Evolutionary conservation across 2,888 invertebrate genomes (phyloP).

Genomic region (Xylophagus ater): DNA sequence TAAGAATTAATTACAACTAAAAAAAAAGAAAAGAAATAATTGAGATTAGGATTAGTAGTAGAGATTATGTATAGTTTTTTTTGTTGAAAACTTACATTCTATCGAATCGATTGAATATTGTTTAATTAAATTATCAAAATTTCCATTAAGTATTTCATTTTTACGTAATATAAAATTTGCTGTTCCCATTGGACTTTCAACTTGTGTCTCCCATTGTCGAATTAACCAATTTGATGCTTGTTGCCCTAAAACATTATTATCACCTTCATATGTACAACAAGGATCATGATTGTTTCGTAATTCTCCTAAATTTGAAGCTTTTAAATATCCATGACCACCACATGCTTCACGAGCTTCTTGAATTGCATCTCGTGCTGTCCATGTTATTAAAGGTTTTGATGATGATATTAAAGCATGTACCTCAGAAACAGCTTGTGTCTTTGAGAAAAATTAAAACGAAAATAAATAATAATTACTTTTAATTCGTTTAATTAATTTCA

Average conservation of each 20-base stretch:
- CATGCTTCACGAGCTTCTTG: conserved; percentile 79
- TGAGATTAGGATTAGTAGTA: background rate
- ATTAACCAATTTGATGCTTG: conserved; percentile 83
- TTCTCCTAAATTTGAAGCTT: conserved; percentile 70
- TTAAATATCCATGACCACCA: conserved; percentile 73
- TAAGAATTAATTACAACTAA: conserved; percentile 60
- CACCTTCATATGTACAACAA: conserved; percentile 85
- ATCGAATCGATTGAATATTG: conserved; percentile 21
- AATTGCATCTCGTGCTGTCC: conserved; percentile 64
- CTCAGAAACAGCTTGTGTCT: conserved; percentile 44
- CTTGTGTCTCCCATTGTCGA: conserved; percentile 48
- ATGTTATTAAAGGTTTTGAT: conserved; percentile 56
- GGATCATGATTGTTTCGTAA: conserved; percentile 80
- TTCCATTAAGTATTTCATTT: conserved; percentile 37
- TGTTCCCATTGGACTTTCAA: conserved; percentile 59
- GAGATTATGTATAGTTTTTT: conserved; percentile 15
- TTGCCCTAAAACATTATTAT: conserved; percentile 84
- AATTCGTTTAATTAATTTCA: background rate
- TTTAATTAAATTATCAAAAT: conserved; percentile 20
- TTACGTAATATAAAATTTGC: conserved; percentile 53
- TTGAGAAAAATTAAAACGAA: conserved; percentile 1
- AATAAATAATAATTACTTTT: background rate
- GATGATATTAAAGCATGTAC: conserved; percentile 55
- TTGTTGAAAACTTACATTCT: conserved; percentile 28
- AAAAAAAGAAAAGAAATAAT: conserved; percentile 24